Base-by-base conservation (phyloP, 1,140 invertebrate genomes). In the Drosophila nannoptera region DNA sequence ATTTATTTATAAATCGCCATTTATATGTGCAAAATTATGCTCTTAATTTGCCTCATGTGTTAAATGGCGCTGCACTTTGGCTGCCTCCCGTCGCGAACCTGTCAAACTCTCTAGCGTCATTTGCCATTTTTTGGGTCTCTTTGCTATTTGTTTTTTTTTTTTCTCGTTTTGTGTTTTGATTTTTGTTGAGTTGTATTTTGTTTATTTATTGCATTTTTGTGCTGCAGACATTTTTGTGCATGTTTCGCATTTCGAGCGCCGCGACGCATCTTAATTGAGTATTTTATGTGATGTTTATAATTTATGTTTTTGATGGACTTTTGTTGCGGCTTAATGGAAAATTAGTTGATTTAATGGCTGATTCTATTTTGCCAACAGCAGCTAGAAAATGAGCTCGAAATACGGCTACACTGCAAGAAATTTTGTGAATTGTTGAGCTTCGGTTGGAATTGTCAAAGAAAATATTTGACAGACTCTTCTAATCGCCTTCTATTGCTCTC, bases 121-220 rank as follows among this genome's bases (percentile, higher is more conserved):
- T 62, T 73, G 61, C 53, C 42, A 55, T 73, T 80, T 76, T 56
- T 2, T 7, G n/a, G 22, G 72, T 48, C 16, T 66, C 54, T 59
- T 36, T 31, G 65, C 58, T 73, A 49, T 62, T 11, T 60, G 16
- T 72, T 56, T 45, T 55, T 72, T 69, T 69, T n/a, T n/a, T n/a
- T n/a, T n/a, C n/a, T n/a, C n/a, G n/a, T n/a, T 62, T 11, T 60
- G 16, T 72, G 52, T 45, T 55, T 72, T 69, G 64, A 43, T 46
- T 67, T 64, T 56, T 61, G 36, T 52, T 69, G 55, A 46, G 42
- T 36, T 72, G 60, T 58, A 36, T 77, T 81, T 74, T 67, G 66
- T 78, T 83, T 84, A 83, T 83, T 83, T 83, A 83, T 84, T 78
- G 72, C 80, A 63, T 71, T 67, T 78, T 78, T 63, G 40, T 45